phyloP scores from a whole-genome alignment of 2,888 invertebrate genomes.

The Caradrina kadenii region DNA sequence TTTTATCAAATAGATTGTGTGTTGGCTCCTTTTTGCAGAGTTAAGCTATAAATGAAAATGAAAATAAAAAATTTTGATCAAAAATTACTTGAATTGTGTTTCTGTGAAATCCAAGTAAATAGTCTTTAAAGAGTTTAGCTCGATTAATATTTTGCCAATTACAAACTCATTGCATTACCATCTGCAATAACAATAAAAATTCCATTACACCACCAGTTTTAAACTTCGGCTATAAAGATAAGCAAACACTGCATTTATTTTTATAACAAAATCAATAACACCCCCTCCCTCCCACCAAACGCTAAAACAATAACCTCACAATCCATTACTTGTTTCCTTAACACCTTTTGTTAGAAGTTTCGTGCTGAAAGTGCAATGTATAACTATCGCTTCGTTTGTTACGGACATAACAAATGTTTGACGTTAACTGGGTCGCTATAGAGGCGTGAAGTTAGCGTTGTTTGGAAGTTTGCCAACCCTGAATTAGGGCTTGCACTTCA shows the following conservation, averaged over 20 bases:
- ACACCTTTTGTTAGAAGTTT: slow-evolving; percentile 49
- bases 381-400: slow-evolving; percentile 34
- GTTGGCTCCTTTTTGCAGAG: no score
- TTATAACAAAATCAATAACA: slow-evolving; percentile 39
- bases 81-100: no score
- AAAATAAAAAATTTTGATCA: no score
- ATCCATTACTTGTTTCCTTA: slow-evolving; percentile 34
- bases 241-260: slow-evolving; percentile 28
- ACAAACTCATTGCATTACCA: background rate
- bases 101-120: no score
- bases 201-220: background rate
- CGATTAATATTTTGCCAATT: background rate
- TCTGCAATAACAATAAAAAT: background rate
- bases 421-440: slow-evolving; percentile 59
- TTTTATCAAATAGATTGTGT: no score
- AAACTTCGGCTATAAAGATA: slow-evolving; percentile 5
- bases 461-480: slow-evolving; percentile 72
- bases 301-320: slow-evolving; percentile 21
- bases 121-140: no score
- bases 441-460: slow-evolving; percentile 52
- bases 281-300: background rate
- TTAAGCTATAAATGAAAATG: no score
- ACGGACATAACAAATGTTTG: slow-evolving; percentile 56
- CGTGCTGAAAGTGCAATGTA: slow-evolving; percentile 38
- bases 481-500: slow-evolving; percentile 77